A percentile compares a stretch with the other conserved stretches of the same genome.
Conservation (phyloP, 1,140 invertebrate species). For the Pemphigus obesinymphae region DNA sequence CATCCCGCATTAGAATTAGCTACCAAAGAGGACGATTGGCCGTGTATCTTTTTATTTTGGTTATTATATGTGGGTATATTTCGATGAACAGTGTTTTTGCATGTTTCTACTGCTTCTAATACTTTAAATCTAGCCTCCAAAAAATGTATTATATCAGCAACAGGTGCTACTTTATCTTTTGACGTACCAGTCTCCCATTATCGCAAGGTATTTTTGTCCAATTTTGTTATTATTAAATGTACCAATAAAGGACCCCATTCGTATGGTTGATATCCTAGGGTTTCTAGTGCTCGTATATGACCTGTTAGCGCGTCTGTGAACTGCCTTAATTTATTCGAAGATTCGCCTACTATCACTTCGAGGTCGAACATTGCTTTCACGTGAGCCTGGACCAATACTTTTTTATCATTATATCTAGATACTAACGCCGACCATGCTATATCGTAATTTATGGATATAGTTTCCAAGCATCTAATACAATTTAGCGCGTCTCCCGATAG, state of each 20-base stretch:
- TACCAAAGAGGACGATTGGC: too few relatives aligned
- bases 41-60: too few relatives aligned
- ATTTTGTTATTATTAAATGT: too few relatives aligned
- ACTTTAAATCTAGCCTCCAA: too few relatives aligned
- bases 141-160: too few relatives aligned
- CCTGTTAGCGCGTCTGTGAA: neutral
- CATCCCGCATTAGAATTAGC: neutral
- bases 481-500: neutral
- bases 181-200: too few relatives aligned
- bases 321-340: neutral
- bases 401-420: neutral
- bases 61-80: too few relatives aligned
- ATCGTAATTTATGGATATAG: neutral
- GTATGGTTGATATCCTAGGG: neutral
- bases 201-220: too few relatives aligned
- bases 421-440: neutral
- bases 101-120: too few relatives aligned
- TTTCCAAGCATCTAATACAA: neutral
- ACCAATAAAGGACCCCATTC: too few relatives aligned
- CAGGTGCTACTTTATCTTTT: too few relatives aligned
- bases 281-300: neutral
- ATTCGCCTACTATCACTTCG: neutral
- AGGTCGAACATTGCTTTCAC: neutral
- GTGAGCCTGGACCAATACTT: neutral
- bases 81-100: too few relatives aligned